Evolutionary conservation across 2,113 vertebrate genomes (phyloP), one percentile per base, ranked within the genome.

Genomic region (Pachycephala philippinensis): DNA sequence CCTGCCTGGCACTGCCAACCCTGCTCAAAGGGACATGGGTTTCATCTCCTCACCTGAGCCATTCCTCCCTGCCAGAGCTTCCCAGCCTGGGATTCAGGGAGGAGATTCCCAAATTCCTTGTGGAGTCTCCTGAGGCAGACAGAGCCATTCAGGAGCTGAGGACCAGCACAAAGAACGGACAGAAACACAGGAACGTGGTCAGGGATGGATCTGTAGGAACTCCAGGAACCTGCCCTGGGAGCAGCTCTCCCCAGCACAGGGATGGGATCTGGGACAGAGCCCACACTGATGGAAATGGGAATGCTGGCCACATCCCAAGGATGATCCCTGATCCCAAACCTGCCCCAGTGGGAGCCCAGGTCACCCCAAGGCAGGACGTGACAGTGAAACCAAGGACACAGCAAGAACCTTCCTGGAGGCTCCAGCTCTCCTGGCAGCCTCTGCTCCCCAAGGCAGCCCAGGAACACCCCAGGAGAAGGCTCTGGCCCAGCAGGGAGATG

Each of bases 241-340:
- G 35, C 42, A 42, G 16, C 61, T 30, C 33, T 13, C 16, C 18
- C 53, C 66, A 10, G 59, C 40, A 13, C 23, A 1, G 1, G 3
- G 16, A 7, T 3, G 11, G 52, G 12, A 68, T 23, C 15, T 7
- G 9, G 40, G 53, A 28, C 85, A 72, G 30, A 47, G 47, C 64
- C 56, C 4, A 1, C 4, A 2, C 11, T 0, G 1, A 10, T 3
- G 21, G 6, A 1, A 28, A 22, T 14, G 13, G 50, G 21, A n/a
- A 45, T 15, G 15, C 1, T 15, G 3, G 35, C 37, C 40, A 30
- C 10, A 0, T 21, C 47, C 61, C 42, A 1, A 9, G 9, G 11
- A 26, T 0, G 2, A 56, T 22, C 81, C 22, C 28, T 44, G 26
- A n/a, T n/a, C n/a, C n/a, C n/a, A n/a, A n/a, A n/a, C 31, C 63